phyloP scores from a whole-genome alignment of 1,140 invertebrate genomes.

The Zaprionus nigranus region DNA sequence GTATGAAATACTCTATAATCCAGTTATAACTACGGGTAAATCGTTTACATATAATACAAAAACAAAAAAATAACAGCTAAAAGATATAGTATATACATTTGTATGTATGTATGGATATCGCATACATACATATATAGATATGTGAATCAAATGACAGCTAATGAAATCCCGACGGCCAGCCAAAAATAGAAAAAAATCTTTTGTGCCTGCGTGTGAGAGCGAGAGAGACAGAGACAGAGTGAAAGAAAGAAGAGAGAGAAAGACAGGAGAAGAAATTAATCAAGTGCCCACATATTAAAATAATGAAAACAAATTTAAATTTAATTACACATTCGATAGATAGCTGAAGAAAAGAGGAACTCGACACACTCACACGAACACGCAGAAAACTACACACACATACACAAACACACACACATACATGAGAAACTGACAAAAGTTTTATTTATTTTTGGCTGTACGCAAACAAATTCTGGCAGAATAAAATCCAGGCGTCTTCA shows the following conservation, averaged over 20 bases:
- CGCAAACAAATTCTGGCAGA: constrained; percentile 27
- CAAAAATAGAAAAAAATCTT: constrained; percentile 47
- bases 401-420: neutral
- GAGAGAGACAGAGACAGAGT: constrained; percentile 13
- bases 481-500: constrained; percentile 72
- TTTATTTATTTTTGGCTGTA: constrained; percentile 51
- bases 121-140: constrained; percentile 14
- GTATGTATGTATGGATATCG: constrained; percentile 6
- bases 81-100: constrained; percentile 33
- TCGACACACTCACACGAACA: neutral
- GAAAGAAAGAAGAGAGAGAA: constrained; percentile 18
- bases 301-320: constrained; percentile 30
- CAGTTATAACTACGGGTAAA: constrained; percentile 73
- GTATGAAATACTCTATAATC: constrained; percentile 58
- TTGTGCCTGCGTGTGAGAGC: constrained; percentile 13
- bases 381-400: constrained; percentile 1
- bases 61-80: constrained; percentile 36
- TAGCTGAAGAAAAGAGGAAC: constrained; percentile 21
- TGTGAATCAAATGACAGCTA: constrained; percentile 19
- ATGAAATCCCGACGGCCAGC: constrained; percentile 39
- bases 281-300: constrained; percentile 60
- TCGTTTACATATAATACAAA: constrained; percentile 29
- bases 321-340: constrained; percentile 30
- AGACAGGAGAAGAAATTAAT: constrained; percentile 50
- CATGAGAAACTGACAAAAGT: constrained; percentile 11